A percentile compares a stretch with the other conserved stretches of the same genome.
phyloP scores from a whole-genome alignment of 1,140 invertebrate genomes.

The Pseudomyrmex dendroicus region DNA sequence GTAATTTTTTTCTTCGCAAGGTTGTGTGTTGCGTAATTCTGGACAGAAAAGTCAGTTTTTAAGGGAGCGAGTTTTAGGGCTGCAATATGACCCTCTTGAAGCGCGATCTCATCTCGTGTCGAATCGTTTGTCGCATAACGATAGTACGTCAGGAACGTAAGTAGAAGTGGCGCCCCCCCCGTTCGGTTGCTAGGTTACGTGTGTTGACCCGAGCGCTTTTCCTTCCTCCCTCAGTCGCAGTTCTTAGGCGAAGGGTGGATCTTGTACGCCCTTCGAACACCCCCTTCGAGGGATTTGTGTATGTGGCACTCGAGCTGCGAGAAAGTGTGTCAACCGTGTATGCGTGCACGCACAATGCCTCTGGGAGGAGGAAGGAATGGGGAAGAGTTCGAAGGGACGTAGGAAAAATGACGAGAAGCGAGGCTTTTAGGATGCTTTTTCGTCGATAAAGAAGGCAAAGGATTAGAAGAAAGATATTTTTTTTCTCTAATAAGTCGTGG shows the following conservation, averaged over 20 bases:
- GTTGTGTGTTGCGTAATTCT: no score
- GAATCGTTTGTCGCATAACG: constrained; percentile 16
- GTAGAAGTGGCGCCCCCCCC: constrained; percentile 8
- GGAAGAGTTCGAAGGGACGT: not conserved
- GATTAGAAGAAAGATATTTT: not conserved
- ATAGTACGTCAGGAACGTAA: constrained; percentile 53
- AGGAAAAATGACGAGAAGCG: constrained; percentile 1
- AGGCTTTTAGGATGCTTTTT: constrained; percentile 49
- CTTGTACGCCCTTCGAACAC: constrained; percentile 53
- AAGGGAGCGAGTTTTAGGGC: constrained; percentile 13
- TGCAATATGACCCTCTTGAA: constrained; percentile 1
- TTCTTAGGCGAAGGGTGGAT: constrained; percentile 35
- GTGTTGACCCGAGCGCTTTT: constrained; percentile 78
- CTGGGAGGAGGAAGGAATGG: constrained; percentile 5
- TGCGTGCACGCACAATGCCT: constrained; percentile 55
- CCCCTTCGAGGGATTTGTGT: constrained; percentile 68
- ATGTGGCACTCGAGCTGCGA: constrained; percentile 66
- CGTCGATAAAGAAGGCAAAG: not conserved
- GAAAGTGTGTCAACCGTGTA: constrained; percentile 77
- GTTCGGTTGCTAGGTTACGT: constrained; percentile 74
- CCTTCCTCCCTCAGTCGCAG: constrained; percentile 41
- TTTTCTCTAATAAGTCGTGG: not conserved
- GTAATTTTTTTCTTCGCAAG: no score
- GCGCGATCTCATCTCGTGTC: constrained; percentile 12
- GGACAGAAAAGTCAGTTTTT: not conserved